phyloP scores from a whole-genome alignment of 2,113 vertebrate species.

The Junco hyemalis region DNA sequence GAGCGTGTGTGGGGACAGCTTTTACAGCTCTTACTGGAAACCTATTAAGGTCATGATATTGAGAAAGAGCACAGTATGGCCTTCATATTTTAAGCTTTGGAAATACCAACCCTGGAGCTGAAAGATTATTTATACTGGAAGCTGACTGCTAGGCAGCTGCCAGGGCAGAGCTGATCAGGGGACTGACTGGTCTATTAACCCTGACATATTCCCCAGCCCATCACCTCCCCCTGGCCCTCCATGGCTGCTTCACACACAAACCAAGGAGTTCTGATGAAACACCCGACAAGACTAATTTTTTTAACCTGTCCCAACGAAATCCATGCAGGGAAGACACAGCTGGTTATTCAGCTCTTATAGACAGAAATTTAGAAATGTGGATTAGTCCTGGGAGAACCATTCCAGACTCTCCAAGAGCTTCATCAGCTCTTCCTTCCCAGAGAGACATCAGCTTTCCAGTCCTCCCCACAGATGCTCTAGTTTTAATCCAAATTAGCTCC shows the following conservation, averaged over 20 bases:
- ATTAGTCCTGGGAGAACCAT: not conserved
- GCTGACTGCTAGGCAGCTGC: slow-evolving; percentile 27
- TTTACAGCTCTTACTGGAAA: slow-evolving; percentile 62
- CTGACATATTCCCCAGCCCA: not conserved
- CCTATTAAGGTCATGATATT: slow-evolving; percentile 55
- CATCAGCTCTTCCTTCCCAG: not conserved
- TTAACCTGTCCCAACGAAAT: not conserved
- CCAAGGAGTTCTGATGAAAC: not conserved
- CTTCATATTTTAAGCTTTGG: slow-evolving; percentile 59
- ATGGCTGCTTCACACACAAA: not conserved
- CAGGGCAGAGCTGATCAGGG: slow-evolving; percentile 33
- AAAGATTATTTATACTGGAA: slow-evolving; percentile 62
- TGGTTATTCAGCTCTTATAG: not conserved
- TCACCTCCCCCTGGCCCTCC: not conserved
- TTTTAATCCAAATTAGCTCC: not conserved
- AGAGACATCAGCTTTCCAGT: not conserved
- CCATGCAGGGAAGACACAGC: not conserved
- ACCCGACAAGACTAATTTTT: not conserved
- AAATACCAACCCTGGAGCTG: slow-evolving; percentile 15
- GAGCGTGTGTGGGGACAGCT: not conserved
- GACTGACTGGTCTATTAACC: not conserved
- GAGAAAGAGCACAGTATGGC: slow-evolving; percentile 59
- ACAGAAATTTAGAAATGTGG: not conserved
- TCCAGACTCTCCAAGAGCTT: not conserved
- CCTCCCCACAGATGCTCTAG: not conserved